These are phyloP conservation scores for Aplysia californica DNA, from an alignment of 1,140 invertebrate genomes.

Conservation along the genomic window DNA sequence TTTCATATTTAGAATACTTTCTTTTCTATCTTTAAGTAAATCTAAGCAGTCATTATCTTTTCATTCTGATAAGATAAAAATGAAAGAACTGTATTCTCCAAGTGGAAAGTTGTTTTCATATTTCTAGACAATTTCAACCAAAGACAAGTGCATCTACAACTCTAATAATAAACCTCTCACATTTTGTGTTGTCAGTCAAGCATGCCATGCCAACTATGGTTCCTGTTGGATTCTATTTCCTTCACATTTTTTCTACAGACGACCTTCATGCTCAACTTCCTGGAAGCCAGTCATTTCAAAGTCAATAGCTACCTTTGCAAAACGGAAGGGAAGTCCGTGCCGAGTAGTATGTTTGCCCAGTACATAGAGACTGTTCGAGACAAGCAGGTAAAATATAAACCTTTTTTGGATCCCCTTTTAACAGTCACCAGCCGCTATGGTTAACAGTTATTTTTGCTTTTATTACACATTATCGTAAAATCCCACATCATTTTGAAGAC, in stretches of 20 bases:
- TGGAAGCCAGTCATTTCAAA: conserved; percentile 91
- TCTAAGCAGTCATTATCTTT: too few species aligned
- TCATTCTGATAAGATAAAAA: too few species aligned
- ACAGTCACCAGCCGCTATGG: too few species aligned
- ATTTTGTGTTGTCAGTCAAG: too few species aligned
- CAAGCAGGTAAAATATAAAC: conserved; percentile 77
- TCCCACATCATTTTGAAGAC: too few species aligned
- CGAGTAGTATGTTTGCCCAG: conserved; percentile 80
- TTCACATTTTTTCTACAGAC: conserved; percentile 74
- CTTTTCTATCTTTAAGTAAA: too few species aligned
- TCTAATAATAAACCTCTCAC: background rate
- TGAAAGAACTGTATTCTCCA: too few species aligned
- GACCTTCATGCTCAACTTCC: conserved; percentile 89
- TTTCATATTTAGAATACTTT: too few species aligned
- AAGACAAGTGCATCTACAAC: background rate
- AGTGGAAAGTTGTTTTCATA: background rate
- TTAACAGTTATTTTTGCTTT: too few species aligned
- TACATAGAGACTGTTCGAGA: conserved; percentile 90
- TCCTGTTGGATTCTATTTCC: background rate
- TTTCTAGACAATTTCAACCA: conserved; percentile 5
- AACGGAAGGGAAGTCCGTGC: conserved; percentile 79
- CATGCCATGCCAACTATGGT: background rate
- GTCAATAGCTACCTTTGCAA: conserved; percentile 84
- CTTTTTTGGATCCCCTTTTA: too few species aligned
- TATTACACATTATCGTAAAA: too few species aligned